Base-by-base conservation (phyloP, 2,113 vertebrate genomes). In the Circaetus gallicus region DNA sequence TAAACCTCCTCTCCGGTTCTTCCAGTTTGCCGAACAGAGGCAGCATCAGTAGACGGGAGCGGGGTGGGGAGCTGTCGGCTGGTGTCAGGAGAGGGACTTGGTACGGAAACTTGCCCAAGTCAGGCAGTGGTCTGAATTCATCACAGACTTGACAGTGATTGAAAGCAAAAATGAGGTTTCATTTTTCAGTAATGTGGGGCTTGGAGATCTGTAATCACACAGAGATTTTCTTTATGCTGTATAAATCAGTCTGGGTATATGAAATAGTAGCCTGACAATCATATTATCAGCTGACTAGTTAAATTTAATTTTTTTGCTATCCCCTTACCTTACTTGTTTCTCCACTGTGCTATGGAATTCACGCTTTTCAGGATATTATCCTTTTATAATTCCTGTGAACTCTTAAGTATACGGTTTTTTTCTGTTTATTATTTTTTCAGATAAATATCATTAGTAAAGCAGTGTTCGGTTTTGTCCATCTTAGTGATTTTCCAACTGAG, bases 101-200 rank as follows among this genome's bases (percentile, higher is more conserved):
- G 8, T 65, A 1, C 28, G 80, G 95, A 61, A 85, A 19, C 45
- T 86, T 77, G 16, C 19, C 3, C 8, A 13, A 53, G 71, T 29
- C 43, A 71, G 70, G 58, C 90, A 55, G 34, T 26, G 36, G 55
- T 61, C 83, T 31, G 55, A 55, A 56, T 74, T 69, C 79, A 47
- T 83, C 79, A 36, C 3, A 2, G 36, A 5, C 73, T 70, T 69
- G 53, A 11, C 71, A 59, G 78, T 63, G 78, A 79, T 63, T 25
- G 69, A 89, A 89, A 79, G 56, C 73, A 70, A 76, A 89, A 82
- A 82, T 61, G 89, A 84, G 61, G 84, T 95, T 94, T 91, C 83
- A 76, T 96, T 92, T 91, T 56, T 58, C 83, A 84, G 1, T 78
- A 11, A 52, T 8, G 80, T 15, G 31, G n/a, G 49, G 38, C 72